phyloP scores from a whole-genome alignment of 2,888 invertebrate species.

The Andrena praecox region DNA sequence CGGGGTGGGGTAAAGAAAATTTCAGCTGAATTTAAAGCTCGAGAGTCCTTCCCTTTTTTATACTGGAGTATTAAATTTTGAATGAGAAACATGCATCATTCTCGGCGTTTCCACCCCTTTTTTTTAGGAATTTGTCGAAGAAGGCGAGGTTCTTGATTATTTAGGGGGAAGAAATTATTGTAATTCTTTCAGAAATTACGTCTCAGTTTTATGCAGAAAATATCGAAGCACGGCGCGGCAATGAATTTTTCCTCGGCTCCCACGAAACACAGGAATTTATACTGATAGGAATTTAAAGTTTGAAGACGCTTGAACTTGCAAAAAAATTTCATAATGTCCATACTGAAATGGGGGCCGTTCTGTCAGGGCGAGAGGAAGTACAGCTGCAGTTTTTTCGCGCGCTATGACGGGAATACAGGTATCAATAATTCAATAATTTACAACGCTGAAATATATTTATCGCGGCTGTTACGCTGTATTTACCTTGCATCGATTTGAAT shows the following conservation, averaged over 20 bases:
- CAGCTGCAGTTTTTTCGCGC: slow-evolving; percentile 16
- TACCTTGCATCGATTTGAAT: slow-evolving; percentile 19
- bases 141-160: background rate
- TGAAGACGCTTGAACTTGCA: background rate
- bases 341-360: background rate
- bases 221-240: background rate
- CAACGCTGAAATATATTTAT: slow-evolving; percentile 5
- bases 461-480: slow-evolving; percentile 13
- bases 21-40: too few relatives aligned
- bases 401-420: background rate
- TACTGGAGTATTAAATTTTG: too few relatives aligned
- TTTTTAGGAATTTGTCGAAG: background rate
- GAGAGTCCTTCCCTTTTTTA: too few relatives aligned
- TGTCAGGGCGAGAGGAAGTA: background rate
- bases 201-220: background rate
- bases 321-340: slow-evolving; percentile 20
- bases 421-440: slow-evolving; percentile 34
- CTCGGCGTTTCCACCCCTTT: too few relatives aligned
- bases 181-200: slow-evolving; percentile 1
- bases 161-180: background rate
- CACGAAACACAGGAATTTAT: slow-evolving; percentile 11
- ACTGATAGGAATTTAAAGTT: slow-evolving; percentile 21
- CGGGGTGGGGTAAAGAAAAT: too few relatives aligned
- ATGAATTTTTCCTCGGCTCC: slow-evolving; percentile 11
- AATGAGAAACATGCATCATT: too few relatives aligned